phyloP scores from a whole-genome alignment of 1,140 invertebrate genomes.

The Aphaenogaster floridana region DNA sequence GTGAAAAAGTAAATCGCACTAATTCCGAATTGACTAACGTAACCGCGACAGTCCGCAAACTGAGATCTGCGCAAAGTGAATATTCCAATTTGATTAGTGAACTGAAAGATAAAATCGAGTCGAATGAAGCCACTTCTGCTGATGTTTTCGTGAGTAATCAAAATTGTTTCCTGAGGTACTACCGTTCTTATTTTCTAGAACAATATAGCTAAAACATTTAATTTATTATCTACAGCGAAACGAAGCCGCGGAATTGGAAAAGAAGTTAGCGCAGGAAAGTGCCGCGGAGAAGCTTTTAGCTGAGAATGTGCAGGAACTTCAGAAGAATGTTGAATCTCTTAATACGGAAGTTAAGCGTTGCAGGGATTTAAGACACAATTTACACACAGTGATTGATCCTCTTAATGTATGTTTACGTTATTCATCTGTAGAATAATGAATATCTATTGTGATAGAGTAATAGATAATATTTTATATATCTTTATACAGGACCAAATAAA shows the following conservation, averaged over 20 bases:
- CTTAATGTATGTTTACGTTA: slow-evolving; percentile 67
- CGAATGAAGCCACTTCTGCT: slow-evolving; percentile 68
- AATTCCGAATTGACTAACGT: slow-evolving; percentile 71
- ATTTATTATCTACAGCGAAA: slow-evolving; percentile 80
- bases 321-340: slow-evolving; percentile 81
- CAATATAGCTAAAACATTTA: neutral
- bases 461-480: neutral
- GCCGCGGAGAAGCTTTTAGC: slow-evolving; percentile 81
- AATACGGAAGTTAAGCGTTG: slow-evolving; percentile 72
- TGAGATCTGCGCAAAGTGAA: slow-evolving; percentile 66
- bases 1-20: slow-evolving; percentile 73
- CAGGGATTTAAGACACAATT: slow-evolving; percentile 68
- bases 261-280: slow-evolving; percentile 79
- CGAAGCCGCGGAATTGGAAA: slow-evolving; percentile 85
- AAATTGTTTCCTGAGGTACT: slow-evolving; percentile 67
- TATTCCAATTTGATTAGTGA: slow-evolving; percentile 80
- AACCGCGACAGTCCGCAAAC: slow-evolving; percentile 66
- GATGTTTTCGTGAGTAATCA: slow-evolving; percentile 83
- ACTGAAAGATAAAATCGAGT: slow-evolving; percentile 83
- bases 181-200: neutral
- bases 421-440: neutral
- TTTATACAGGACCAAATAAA: slow-evolving; percentile 81
- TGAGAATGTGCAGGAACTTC: slow-evolving; percentile 78
- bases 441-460: neutral
- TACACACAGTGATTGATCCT: slow-evolving; percentile 71